Base-by-base conservation (phyloP, 2,113 vertebrate genomes). In the Abramis brama region DNA sequence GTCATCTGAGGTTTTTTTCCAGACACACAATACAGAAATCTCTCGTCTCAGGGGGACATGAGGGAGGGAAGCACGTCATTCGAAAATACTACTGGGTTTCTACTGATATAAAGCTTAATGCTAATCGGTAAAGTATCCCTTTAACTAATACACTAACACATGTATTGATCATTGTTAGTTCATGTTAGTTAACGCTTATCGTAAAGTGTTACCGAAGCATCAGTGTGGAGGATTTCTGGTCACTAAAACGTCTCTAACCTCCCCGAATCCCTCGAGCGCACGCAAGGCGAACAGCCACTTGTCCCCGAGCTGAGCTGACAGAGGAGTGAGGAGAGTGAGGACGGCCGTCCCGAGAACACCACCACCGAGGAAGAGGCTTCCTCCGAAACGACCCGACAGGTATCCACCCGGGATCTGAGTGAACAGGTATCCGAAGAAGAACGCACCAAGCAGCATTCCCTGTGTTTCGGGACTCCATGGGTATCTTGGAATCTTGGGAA, bases 361-460 rank as follows among this genome's bases (percentile, higher is more conserved):
- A 27, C 93, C 70, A 5, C 96, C 96, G 12, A 97, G 89, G 83
- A 96, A 96, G 5, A 91, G 11, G 0, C 86, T 95, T 0, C 96
- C 96, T 5, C 96, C 95, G 3, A 94, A 93, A 77, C 92, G 95
- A 19, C 94, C 96, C 0, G 96, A 91, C 86, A 97, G 91, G 87
- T 97, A 97, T 0, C 96, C 96, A 0, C 96, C 96, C 0, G 94
- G 95, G 77, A 97, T 94, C 91, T 97, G 95, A 1, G 96, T 97
- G 86, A 91, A 87, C 81, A 97, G 90, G 86, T 97, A 96, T 9
- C 96, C 96, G 11, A 96, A 96, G 89, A 94, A 96, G 91, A 97
- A 96, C 23, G 96, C 95, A 17, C 96, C 95, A 25, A 96, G 93
- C 85, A 97, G 94, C 90, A 95, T 89, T 57, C 96, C 96, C 91